These are phyloP conservation scores for Alcis repandata DNA, from an alignment of 2,888 invertebrate genomes.

Conservation along the genomic window DNA sequence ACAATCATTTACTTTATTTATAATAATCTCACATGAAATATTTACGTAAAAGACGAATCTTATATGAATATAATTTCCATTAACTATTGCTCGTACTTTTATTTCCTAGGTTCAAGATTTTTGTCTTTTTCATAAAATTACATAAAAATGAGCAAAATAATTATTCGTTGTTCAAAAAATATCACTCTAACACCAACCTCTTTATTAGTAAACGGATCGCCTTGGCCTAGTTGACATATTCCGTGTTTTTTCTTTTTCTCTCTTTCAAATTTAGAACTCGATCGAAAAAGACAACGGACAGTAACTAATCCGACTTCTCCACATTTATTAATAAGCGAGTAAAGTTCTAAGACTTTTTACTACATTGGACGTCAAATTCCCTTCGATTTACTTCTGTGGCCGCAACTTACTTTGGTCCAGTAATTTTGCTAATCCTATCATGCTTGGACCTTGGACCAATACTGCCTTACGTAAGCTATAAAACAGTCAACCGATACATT, in stretches of 20 bases:
- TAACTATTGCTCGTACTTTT: background rate
- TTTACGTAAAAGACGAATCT: slow-evolving; percentile 11
- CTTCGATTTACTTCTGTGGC: background rate
- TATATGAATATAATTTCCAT: slow-evolving; percentile 1
- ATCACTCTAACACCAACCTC: background rate
- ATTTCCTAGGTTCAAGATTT: slow-evolving; percentile 17
- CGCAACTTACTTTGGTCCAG: slow-evolving; percentile 27
- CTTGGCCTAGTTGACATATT: too few species aligned
- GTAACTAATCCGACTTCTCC: too few species aligned
- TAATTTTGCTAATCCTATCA: slow-evolving; percentile 18
- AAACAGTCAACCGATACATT: too few species aligned
- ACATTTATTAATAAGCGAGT: too few species aligned
- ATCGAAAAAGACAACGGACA: too few species aligned
- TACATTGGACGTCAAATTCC: background rate
- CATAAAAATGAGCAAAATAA: slow-evolving; percentile 36
- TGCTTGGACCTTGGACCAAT: slow-evolving; percentile 2
- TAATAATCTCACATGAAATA: slow-evolving; percentile 15
- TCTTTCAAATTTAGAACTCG: too few species aligned
- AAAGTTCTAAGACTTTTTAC: background rate
- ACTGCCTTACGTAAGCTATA: too few species aligned
- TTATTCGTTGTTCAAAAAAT: slow-evolving; percentile 38
- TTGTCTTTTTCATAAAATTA: slow-evolving; percentile 29
- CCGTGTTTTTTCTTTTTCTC: too few species aligned
- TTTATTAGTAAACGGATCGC: too few species aligned
- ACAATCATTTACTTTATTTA: slow-evolving; percentile 18